Conservation (phyloP, 2,113 vertebrate genomes). For the Tetraodon nigroviridis region DNA sequence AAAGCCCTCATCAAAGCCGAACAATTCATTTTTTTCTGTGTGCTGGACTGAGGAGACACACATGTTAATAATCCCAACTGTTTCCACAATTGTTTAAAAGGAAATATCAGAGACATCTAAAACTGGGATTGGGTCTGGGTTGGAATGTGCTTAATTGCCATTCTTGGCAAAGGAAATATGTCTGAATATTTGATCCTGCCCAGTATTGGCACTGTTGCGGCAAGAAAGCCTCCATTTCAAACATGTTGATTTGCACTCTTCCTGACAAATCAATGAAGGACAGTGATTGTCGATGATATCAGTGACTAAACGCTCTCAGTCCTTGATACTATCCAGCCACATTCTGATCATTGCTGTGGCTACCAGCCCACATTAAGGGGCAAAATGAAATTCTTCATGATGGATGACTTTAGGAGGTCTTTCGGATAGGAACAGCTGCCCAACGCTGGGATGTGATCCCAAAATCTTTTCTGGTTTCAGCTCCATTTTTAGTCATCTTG, state of each 20-base stretch:
- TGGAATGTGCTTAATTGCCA: constrained; percentile 73
- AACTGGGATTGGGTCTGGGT: constrained; percentile 56
- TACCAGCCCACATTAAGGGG: constrained; percentile 58
- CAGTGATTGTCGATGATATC: constrained; percentile 64
- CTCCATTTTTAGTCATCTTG: constrained; percentile 73
- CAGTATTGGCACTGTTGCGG: constrained; percentile 51
- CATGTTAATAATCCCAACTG: constrained; percentile 76
- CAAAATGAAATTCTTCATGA: constrained; percentile 64
- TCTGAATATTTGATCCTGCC: constrained; percentile 68
- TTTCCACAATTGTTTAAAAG: constrained; percentile 73
- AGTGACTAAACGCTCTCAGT: constrained; percentile 45
- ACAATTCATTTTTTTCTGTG: constrained; percentile 53
- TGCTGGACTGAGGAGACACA: constrained; percentile 62
- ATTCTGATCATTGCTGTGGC: constrained; percentile 61
- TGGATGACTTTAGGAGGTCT: constrained; percentile 66
- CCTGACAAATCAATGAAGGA: constrained; percentile 63
- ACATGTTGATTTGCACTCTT: constrained; percentile 48
- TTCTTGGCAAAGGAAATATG: constrained; percentile 57
- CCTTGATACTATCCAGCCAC: constrained; percentile 33
- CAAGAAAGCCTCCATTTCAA: constrained; percentile 50
- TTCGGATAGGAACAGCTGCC: constrained; percentile 44
- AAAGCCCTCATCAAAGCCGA: constrained; percentile 65
- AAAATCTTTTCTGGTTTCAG: constrained; percentile 64
- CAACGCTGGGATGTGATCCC: constrained; percentile 56
- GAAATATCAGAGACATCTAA: constrained; percentile 74